Base-by-base conservation (phyloP, 2,113 vertebrate genomes). In the Nyctereutes procyonoides region DNA sequence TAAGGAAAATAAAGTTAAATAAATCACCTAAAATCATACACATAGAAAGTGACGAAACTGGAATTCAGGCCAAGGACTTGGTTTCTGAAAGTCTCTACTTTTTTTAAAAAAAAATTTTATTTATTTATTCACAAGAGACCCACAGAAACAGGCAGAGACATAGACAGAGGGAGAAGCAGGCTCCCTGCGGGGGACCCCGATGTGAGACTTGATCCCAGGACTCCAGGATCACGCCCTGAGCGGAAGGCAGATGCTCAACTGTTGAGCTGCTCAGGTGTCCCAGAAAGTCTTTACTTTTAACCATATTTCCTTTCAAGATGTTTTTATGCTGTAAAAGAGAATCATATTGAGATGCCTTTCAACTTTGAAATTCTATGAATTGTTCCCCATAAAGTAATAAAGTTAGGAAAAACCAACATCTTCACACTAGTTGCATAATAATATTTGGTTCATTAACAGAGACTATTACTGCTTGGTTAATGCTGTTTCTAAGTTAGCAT, bases 331-430 rank as follows among this genome's bases (percentile, higher is more conserved):
- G 5, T 94, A 69, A 76, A n/a, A 19, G 26, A 84, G 14, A 94
- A 79, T 62, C 24, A 85, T 30, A 51, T 14, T 92, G 83, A 96
- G 43, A 24, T 89, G 28, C 32, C 13, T 51, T 90, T 89, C 17
- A 73, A 22, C 35, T 77, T 93, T 90, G 82, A 90, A 88, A 83
- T 97, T 94, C 17, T 94, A 17, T 97, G 67, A 95, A 83, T 85
- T 96, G 17, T 84, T 96, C n/a, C 88, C 35, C 48, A 2, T 76
- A 87, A 95, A 92, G 82, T 88, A 80, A 92, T 65, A 53, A 87
- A 77, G n/a, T 85, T 97, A 94, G 30, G 60, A 79, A 81, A 87
- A 85, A 65, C 88, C 81, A 94, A 60, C 74, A 87, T 63, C 55
- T 82, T 86, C 22, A 56, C 20, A 82, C 20, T 48, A 77, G 43